Evolutionary conservation across 2,113 vertebrate species (phyloP).

Genomic region (Cyrtonyx montezumae): DNA sequence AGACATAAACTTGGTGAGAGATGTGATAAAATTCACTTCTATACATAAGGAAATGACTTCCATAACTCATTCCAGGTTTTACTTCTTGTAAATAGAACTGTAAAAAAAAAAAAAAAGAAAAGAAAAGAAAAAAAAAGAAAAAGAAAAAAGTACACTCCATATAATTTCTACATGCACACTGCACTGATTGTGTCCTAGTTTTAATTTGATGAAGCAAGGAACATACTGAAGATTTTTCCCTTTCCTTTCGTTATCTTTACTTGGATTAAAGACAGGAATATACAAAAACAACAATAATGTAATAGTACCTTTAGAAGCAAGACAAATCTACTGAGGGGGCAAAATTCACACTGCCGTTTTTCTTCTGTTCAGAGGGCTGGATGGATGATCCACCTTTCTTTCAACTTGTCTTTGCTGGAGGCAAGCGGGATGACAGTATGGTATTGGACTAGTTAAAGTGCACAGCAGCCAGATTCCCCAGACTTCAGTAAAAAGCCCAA

Average conservation of each 20-base stretch:
- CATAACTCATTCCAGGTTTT: constrained; percentile 64
- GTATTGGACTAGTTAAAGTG: constrained; percentile 41
- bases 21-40: constrained; percentile 68
- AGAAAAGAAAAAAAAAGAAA: too few species aligned
- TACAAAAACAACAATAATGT: not conserved
- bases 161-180: not conserved
- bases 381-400: constrained; percentile 62
- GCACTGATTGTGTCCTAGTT: not conserved
- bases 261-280: not conserved
- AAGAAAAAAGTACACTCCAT: not conserved
- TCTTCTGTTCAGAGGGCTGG: not conserved
- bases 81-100: constrained; percentile 53
- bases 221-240: not conserved
- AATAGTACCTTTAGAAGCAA: not conserved
- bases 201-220: not conserved
- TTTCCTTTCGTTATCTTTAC: constrained; percentile 8
- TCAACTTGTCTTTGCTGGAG: constrained; percentile 60
- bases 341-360: constrained; percentile 38
- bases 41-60: constrained; percentile 63
- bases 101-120: not conserved
- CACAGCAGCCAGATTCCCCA: constrained; percentile 54
- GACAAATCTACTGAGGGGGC: constrained; percentile 11
- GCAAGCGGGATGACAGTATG: constrained; percentile 48
- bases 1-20: constrained; percentile 66
- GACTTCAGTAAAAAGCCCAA: constrained; percentile 52